A percentile compares a stretch with the other conserved stretches of the same genome.
These are phyloP conservation scores for Lepus americanus DNA, from an alignment of 2,113 vertebrate species.

Conservation along the genomic window DNA sequence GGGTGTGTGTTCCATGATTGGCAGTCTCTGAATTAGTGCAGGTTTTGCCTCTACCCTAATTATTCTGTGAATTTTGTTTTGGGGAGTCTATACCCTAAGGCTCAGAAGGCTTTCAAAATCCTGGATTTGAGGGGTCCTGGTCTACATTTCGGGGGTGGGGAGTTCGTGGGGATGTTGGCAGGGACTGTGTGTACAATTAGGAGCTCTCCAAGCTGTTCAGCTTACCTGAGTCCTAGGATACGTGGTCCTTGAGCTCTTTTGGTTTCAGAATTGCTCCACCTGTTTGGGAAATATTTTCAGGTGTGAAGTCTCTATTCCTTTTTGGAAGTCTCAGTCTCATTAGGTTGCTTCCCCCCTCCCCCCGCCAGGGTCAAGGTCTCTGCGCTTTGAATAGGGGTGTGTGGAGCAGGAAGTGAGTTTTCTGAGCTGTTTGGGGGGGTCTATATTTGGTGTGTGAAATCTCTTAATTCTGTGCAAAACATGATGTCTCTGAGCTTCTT, in stretches of 20 bases:
- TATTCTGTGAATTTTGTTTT: constrained; percentile 32
- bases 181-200: not conserved
- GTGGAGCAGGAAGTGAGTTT: not conserved
- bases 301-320: not conserved
- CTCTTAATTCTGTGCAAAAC: not conserved
- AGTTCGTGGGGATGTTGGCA: constrained; percentile 33
- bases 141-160: constrained; percentile 32
- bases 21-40: constrained; percentile 50
- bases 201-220: not conserved
- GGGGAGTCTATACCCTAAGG: not conserved
- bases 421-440: not conserved
- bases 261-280: constrained; percentile 31
- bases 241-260: not conserved
- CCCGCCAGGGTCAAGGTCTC: not conserved
- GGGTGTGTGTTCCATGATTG: not conserved
- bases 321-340: not conserved
- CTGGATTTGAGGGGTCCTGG: not conserved
- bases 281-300: constrained; percentile 45
- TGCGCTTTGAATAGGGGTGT: not conserved
- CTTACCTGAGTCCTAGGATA: not conserved
- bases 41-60: not conserved
- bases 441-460: not conserved
- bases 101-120: constrained; percentile 56
- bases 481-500: not conserved
- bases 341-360: not conserved